Evolutionary conservation across 2,888 invertebrate genomes (phyloP).

Genomic region (Ophraella communa): DNA sequence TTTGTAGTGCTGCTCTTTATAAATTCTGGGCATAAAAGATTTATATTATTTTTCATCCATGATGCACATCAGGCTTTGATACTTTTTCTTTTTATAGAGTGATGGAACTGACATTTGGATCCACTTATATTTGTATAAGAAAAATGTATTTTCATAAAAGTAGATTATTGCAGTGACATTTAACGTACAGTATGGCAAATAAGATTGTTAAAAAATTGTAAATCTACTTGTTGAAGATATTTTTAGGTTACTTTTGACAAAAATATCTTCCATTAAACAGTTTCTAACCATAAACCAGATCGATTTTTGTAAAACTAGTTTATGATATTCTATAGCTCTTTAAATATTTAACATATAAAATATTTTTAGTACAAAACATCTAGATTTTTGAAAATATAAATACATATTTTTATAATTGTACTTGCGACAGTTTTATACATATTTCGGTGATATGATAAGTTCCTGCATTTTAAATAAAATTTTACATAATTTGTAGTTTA

Average conservation of each 20-base stretch:
- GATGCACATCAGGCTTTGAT: too few relatives aligned
- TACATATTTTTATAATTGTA: conserved; percentile 1
- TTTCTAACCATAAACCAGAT: not conserved
- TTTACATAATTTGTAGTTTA: not conserved
- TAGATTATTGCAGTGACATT: not conserved
- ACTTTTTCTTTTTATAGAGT: not conserved
- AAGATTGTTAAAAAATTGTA: not conserved
- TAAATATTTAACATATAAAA: conserved; percentile 4
- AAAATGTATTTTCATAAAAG: not conserved
- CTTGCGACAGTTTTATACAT: conserved; percentile 3
- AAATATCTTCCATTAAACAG: not conserved
- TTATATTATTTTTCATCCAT: too few relatives aligned
- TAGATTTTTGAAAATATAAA: not conserved
- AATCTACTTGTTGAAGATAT: not conserved
- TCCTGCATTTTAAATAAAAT: conserved; percentile 13
- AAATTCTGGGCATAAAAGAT: not conserved
- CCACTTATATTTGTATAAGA: not conserved
- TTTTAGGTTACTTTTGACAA: not conserved
- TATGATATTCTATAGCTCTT: not conserved
- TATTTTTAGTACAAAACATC: conserved; percentile 5
- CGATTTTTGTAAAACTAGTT: not conserved
- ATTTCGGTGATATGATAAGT: conserved; percentile 2
- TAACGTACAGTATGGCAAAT: not conserved
- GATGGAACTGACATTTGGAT: not conserved
- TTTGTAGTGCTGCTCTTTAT: not conserved